phyloP scores from a whole-genome alignment of 2,888 invertebrate species.

The Azorinus chamasolen region DNA sequence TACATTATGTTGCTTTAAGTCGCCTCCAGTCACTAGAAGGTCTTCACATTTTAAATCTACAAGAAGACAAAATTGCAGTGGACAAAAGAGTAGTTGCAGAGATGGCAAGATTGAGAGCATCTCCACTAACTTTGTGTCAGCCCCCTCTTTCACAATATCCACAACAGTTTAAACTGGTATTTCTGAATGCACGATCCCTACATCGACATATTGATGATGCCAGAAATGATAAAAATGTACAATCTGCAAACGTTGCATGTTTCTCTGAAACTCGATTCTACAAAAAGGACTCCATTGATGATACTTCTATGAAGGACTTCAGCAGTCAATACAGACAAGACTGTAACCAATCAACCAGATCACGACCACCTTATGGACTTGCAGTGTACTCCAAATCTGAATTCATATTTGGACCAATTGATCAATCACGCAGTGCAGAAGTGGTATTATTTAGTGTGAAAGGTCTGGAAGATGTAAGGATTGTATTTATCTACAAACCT shows the following conservation, averaged over 20 bases:
- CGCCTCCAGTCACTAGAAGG: conserved; percentile 44
- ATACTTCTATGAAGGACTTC: conserved; percentile 3
- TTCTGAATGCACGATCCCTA: conserved; percentile 2
- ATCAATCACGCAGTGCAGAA: too few relatives aligned
- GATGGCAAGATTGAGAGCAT: conserved; percentile 41
- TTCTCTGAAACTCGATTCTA: conserved; percentile 8
- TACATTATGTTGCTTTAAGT: conserved; percentile 63
- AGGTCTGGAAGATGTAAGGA: too few relatives aligned
- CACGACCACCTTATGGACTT: too few relatives aligned
- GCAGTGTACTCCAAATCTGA: too few relatives aligned
- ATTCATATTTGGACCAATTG: too few relatives aligned
- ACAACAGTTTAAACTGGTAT: background rate
- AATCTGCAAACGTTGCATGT: too few relatives aligned
- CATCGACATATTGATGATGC: background rate
- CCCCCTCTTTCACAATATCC: background rate
- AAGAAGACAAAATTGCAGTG: conserved; percentile 46
- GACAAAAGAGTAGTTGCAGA: conserved; percentile 33
- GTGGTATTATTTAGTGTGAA: too few relatives aligned
- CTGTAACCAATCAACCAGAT: background rate
- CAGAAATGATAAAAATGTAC: background rate
- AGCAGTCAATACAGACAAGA: conserved; percentile 1
- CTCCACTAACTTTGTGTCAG: conserved; percentile 1
- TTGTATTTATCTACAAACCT: too few relatives aligned
- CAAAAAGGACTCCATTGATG: background rate
- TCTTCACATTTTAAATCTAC: conserved; percentile 40